These are phyloP conservation scores for Drosophila algonquin DNA, from an alignment of 2,888 invertebrate genomes.

Conservation along the genomic window DNA sequence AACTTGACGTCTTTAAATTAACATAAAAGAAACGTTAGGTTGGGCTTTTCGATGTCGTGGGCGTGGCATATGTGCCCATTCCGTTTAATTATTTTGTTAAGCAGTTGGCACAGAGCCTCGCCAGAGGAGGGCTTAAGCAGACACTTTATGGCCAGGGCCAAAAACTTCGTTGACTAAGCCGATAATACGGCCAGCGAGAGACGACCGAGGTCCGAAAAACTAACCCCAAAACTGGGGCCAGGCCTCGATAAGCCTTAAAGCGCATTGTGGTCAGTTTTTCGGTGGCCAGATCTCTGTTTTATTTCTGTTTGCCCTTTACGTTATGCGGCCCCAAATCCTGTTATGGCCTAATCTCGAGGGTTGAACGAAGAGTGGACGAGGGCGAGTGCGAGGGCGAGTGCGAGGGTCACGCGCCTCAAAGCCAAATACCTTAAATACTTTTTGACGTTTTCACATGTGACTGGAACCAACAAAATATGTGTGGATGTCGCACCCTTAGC, in stretches of 20 bases:
- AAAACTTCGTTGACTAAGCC: constrained; percentile 52
- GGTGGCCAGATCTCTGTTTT: constrained; percentile 18
- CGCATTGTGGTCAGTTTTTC: constrained; percentile 61
- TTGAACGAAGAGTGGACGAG: neutral
- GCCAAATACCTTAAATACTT: constrained; percentile 52
- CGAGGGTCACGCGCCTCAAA: constrained; percentile 36
- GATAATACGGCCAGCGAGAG: constrained; percentile 26
- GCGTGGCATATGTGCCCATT: constrained; percentile 36
- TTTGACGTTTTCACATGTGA: constrained; percentile 43
- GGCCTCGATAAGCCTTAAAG: constrained; percentile 63
- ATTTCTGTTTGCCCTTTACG: constrained; percentile 30
- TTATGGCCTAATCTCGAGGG: constrained; percentile 10
- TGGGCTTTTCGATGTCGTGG: constrained; percentile 25
- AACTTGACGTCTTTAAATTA: constrained; percentile 58
- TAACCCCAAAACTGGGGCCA: constrained; percentile 5
- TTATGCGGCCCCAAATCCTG: constrained; percentile 23
- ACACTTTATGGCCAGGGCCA: constrained; percentile 46
- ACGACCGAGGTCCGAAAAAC: constrained; percentile 2
- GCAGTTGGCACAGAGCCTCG: constrained; percentile 27
- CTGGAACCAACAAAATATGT: constrained; percentile 18
- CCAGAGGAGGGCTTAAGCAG: constrained; percentile 21
- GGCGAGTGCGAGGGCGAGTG: constrained; percentile 15
- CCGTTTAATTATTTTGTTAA: constrained; percentile 64
- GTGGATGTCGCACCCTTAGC: constrained; percentile 20
- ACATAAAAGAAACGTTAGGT: constrained; percentile 64